Base-by-base conservation (phyloP, 2,797 vertebrate species). In the Silurus lanzhouensis region DNA sequence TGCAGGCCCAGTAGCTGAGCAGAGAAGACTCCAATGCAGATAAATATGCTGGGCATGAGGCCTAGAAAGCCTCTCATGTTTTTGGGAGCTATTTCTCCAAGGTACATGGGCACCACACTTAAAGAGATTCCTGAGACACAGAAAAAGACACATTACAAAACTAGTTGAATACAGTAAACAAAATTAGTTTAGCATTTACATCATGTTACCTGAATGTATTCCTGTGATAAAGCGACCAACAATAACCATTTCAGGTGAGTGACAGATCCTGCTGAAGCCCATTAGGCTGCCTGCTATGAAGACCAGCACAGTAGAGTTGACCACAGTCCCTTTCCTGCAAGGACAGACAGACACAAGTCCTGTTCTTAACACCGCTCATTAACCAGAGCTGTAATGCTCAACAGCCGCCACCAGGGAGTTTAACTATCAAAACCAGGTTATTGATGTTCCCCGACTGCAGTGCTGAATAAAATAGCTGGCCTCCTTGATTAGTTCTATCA, bases 41-140 rank as follows among this genome's bases (percentile, higher is more conserved):
- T 97, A 68, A 98, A 98, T 89, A 97, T 95, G 88, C 94, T 97
- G 9, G 97, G 97, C 87, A 97, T 87, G 0, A 98, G 94, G 55
- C 96, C 96, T 84, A 98, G 92, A 90, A 97, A 97, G 15, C 97
- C 97, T 22, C 96, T 91, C 46, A 97, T 91, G 89, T 96, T 97
- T 90, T 97, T 97, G 0, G 97, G 97, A 1, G 97, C 94, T 0
- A 98, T 97, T 93, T 98, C 97, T 76, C 97, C 97, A 63, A 98
- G 90, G 91, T 98, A 98, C 95, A 98, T 97, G 0, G 97, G 97
- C 25, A 98, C 96, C 6, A 96, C 96, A 0, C 96, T 97, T 10
- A 98, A 92, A 85, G 96, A 96, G 87, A 98, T 96, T 8, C 97
- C 97, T 97, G 89, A 2, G 25, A 76, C 60, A 0, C 48, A 52